phyloP scores from a whole-genome alignment of 2,797 vertebrate species.

The Streptopelia turtur region DNA sequence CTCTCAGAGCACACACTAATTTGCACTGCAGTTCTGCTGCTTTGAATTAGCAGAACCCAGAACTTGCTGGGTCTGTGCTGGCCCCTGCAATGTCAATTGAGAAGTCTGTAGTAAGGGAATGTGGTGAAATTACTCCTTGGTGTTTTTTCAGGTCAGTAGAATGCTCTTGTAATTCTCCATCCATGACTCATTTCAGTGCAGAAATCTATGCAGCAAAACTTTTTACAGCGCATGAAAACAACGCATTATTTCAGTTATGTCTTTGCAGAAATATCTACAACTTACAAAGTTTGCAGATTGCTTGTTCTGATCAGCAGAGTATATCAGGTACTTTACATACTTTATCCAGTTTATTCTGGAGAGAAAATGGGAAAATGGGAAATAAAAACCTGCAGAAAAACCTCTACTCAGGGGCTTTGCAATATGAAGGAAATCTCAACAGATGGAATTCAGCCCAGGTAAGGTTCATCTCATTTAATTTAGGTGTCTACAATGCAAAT shows the following conservation, averaged over 20 bases:
- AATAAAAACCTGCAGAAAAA: not conserved
- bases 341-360: not conserved
- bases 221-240: not conserved
- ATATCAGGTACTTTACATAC: not conserved
- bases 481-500: not conserved
- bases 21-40: not conserved
- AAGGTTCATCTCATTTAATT: not conserved
- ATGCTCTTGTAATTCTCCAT: not conserved
- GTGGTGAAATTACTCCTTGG: not conserved
- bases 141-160: not conserved
- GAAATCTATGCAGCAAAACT: not conserved
- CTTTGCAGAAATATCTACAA: not conserved
- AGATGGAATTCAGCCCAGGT: not conserved
- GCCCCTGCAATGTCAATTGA: accelerated
- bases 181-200: not conserved
- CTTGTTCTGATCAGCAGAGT: not conserved
- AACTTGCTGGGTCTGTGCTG: not conserved
- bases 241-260: not conserved
- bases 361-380: not conserved
- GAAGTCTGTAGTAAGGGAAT: not conserved
- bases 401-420: accelerated
- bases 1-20: not conserved
- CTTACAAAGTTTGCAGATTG: not conserved
- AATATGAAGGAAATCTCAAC: not conserved
- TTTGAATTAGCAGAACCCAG: not conserved